A percentile compares a stretch with the other conserved stretches of the same genome.
Evolutionary conservation across 2,113 vertebrate species (phyloP).

Genomic region (Picathartes gymnocephalus): DNA sequence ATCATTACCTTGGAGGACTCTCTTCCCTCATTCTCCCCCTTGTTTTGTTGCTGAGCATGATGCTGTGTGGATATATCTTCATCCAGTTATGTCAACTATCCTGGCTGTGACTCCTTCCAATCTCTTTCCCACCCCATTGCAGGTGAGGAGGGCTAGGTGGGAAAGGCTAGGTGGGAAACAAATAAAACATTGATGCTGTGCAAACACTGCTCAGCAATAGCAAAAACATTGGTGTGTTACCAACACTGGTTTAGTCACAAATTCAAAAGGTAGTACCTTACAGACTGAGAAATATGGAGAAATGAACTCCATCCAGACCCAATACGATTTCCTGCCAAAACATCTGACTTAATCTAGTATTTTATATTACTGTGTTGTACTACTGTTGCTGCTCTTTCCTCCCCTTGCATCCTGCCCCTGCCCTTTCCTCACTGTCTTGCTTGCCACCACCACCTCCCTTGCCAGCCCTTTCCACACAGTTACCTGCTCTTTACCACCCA

Average conservation of each 20-base stretch:
- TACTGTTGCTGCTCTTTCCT: background rate
- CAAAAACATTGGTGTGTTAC: background rate
- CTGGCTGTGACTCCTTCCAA: background rate
- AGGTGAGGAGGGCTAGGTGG: too few species aligned
- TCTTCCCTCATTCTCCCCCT: background rate
- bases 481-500: background rate
- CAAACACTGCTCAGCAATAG: background rate
- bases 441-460: background rate
- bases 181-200: background rate
- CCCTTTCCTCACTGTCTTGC: background rate
- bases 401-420: background rate
- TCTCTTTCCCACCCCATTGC: background rate
- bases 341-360: background rate
- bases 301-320: background rate
- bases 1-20: background rate
- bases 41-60: background rate
- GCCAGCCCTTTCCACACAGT: background rate
- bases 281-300: rapidly evolving
- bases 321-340: background rate
- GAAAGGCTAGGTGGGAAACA: background rate
- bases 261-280: background rate
- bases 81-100: background rate
- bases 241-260: background rate
- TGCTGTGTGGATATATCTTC: background rate
- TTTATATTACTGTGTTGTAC: background rate